Conservation (phyloP, 1,140 invertebrate genomes). For the Ips nitidus region DNA sequence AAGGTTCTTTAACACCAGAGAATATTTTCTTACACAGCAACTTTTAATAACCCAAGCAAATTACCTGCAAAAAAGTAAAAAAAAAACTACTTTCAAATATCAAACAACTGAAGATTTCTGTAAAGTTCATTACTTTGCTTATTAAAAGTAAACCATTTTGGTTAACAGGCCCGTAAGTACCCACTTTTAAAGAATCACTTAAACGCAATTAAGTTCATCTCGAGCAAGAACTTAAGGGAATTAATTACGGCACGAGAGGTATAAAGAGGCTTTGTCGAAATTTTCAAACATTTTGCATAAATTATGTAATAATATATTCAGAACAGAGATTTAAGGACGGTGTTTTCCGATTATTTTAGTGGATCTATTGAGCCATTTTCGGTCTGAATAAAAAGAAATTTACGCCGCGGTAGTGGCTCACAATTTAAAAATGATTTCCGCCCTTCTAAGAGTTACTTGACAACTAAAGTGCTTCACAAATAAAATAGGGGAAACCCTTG, state of each 20-base stretch:
- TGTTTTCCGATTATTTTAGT: neutral
- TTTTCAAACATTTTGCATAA: conserved; percentile 33
- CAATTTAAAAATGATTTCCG: conserved; percentile 1
- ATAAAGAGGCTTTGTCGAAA: conserved; percentile 28
- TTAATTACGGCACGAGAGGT: conserved; percentile 19
- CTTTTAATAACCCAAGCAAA: too few species aligned
- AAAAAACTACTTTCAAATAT: too few species aligned
- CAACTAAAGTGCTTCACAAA: conserved; percentile 11
- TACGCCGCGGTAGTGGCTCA: neutral
- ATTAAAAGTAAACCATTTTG: neutral
- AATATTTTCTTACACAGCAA: too few species aligned
- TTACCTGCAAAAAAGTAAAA: too few species aligned
- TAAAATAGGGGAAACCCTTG: conserved; percentile 7
- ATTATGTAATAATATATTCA: conserved; percentile 30
- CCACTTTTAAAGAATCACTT: conserved; percentile 10
- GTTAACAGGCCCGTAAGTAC: conserved; percentile 2
- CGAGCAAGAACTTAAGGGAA: conserved; percentile 32
- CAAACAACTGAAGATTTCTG: too few species aligned
- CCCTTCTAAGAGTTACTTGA: neutral
- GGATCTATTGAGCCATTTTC: neutral
- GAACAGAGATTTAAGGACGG: neutral
- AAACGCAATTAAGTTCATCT: conserved; percentile 27
- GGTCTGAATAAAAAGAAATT: neutral
- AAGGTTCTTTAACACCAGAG: too few species aligned
- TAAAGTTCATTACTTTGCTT: too few species aligned